Evolutionary conservation across 2,888 invertebrate species (phyloP).

Genomic region (Nomada fucata): DNA sequence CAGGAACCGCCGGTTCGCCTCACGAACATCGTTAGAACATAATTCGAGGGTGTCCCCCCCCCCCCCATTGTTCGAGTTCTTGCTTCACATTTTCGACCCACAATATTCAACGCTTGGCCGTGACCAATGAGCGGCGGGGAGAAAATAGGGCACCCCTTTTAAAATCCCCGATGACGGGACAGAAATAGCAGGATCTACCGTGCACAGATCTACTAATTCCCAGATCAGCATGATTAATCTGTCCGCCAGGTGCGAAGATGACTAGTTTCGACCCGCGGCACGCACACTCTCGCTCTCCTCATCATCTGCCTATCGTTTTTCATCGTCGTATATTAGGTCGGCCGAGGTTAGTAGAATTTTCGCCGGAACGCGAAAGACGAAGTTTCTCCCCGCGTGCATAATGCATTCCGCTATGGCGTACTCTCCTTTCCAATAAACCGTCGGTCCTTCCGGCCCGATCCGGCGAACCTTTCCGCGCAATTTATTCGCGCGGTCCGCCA

Average conservation of each 20-base stretch:
- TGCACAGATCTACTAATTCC: too few relatives aligned
- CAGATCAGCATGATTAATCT: neutral
- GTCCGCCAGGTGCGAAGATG: neutral
- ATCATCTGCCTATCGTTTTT: neutral
- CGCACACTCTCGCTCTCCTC: neutral
- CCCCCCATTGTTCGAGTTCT: neutral
- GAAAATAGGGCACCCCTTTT: neutral
- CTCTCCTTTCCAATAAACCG: constrained; percentile 50
- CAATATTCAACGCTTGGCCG: neutral
- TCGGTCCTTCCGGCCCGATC: constrained; percentile 46
- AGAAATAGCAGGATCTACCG: too few relatives aligned
- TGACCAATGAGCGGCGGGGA: neutral
- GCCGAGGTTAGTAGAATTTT: neutral
- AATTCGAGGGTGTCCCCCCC: constrained; percentile 3
- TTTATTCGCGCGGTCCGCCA: constrained; percentile 54
- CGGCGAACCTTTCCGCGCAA: constrained; percentile 54
- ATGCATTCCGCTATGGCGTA: constrained; percentile 19
- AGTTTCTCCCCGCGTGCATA: constrained; percentile 34
- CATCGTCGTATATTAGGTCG: neutral
- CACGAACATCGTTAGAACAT: constrained; percentile 5
- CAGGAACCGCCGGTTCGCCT: neutral
- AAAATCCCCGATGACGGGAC: too few relatives aligned
- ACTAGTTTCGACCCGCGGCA: neutral
- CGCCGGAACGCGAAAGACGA: neutral
- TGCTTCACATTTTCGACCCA: too few relatives aligned